Evolutionary conservation across 2,888 invertebrate genomes (phyloP).

Genomic region (Drosophila demipolita): DNA sequence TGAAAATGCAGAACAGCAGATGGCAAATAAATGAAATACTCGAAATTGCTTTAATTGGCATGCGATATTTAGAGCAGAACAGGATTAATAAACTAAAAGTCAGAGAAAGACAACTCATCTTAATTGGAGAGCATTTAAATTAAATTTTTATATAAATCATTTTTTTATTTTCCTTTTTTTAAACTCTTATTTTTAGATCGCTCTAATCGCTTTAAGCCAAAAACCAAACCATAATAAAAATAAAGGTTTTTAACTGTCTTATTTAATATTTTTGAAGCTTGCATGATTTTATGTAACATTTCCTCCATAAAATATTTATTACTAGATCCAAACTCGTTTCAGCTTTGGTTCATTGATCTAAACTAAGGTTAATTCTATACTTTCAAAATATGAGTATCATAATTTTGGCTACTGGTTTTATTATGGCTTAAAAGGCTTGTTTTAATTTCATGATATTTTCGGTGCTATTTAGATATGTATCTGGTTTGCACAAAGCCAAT

Average conservation of each 20-base stretch:
- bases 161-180: neutral
- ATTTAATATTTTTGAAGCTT: neutral
- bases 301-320: neutral
- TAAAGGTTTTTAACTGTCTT: neutral
- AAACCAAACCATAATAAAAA: neutral
- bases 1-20: constrained; percentile 10
- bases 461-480: constrained; percentile 53
- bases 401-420: constrained; percentile 40
- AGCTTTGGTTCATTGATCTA: constrained; percentile 36
- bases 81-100: neutral
- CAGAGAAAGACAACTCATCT: neutral
- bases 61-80: neutral
- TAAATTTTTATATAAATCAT: neutral
- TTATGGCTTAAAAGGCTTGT: constrained; percentile 28
- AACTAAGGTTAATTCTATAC: constrained; percentile 4
- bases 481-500: constrained; percentile 34
- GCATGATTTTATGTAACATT: neutral
- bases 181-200: neutral
- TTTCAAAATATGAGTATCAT: constrained; percentile 5
- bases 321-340: constrained; percentile 5
- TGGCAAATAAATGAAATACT: neutral
- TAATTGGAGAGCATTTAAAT: neutral
- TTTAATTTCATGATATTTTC: constrained; percentile 18
- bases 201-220: neutral
- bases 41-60: neutral